A percentile compares a stretch with the other conserved stretches of the same genome.
These are phyloP conservation scores for Doryteuthis pealeii DNA, from an alignment of 1,140 invertebrate species.

Conservation along the genomic window DNA sequence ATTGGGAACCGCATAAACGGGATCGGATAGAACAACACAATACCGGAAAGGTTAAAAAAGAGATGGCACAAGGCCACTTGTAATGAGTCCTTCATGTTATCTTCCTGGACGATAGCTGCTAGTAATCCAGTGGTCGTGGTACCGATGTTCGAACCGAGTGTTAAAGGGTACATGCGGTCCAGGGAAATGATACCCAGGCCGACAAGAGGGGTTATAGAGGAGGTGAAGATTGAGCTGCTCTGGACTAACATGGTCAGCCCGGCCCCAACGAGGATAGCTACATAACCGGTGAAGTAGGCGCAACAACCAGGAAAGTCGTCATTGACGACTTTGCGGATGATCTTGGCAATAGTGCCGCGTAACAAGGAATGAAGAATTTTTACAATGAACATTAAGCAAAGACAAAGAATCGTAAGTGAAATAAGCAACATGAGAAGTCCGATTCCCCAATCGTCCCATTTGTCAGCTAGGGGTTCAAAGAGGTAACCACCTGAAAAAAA, in stretches of 20 bases:
- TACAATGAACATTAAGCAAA: slow-evolving; percentile 66
- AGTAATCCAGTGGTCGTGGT: slow-evolving; percentile 67
- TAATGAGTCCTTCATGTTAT: slow-evolving; percentile 57
- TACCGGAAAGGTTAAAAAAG: slow-evolving; percentile 55
- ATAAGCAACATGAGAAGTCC: slow-evolving; percentile 61
- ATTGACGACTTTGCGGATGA: slow-evolving; percentile 64
- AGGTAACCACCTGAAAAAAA: slow-evolving; percentile 27
- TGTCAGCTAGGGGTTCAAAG: slow-evolving; percentile 13
- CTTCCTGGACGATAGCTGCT: slow-evolving; percentile 62
- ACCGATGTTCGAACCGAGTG: slow-evolving; percentile 68
- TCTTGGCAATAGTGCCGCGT: slow-evolving; percentile 59
- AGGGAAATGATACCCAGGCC: slow-evolving; percentile 67
- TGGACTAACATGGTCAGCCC: slow-evolving; percentile 68
- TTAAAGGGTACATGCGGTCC: slow-evolving; percentile 67
- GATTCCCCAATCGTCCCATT: slow-evolving; percentile 54
- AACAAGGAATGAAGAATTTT: slow-evolving; percentile 63
- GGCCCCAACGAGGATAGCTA: slow-evolving; percentile 65
- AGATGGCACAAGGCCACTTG: slow-evolving; percentile 66
- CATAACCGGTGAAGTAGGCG: slow-evolving; percentile 63
- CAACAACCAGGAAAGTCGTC: slow-evolving; percentile 61
- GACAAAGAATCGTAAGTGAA: slow-evolving; percentile 62
- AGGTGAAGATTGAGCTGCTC: slow-evolving; percentile 69
- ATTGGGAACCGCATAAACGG: slow-evolving; percentile 66
- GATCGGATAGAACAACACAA: slow-evolving; percentile 68
- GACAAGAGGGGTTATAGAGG: slow-evolving; percentile 68